phyloP scores from a whole-genome alignment of 2,113 vertebrate genomes.

The Lycocorax pyrrhopterus region DNA sequence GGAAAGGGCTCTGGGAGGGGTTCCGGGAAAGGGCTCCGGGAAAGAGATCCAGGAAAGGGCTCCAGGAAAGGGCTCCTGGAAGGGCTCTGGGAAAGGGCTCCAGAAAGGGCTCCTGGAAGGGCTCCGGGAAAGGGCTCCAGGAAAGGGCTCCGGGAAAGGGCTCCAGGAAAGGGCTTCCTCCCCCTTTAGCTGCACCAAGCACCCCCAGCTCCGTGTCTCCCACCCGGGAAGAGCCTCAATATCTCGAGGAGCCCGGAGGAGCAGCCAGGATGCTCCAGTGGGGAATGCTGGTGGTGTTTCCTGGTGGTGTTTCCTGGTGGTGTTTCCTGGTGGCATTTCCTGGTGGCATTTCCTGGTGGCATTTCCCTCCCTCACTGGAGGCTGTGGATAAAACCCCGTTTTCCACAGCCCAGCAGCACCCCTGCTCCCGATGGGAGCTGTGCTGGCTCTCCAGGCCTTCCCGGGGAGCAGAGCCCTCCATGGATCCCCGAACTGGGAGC shows the following conservation, averaged over 20 bases:
- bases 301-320: too few species aligned
- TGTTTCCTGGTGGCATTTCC: neutral
- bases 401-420: accelerated
- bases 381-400: neutral
- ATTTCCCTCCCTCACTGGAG: accelerated
- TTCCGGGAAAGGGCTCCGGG: too few species aligned
- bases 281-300: neutral
- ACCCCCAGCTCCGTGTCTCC: neutral
- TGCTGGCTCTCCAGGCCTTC: neutral
- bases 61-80: too few species aligned
- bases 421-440: neutral
- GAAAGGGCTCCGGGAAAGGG: too few species aligned
- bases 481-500: neutral
- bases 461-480: accelerated
- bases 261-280: neutral
- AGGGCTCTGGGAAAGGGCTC: too few species aligned
- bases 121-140: accelerated
- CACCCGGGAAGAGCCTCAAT: accelerated
- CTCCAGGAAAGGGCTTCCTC: neutral
- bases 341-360: neutral
- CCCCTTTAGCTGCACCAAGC: neutral
- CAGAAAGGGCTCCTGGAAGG: too few species aligned
- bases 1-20: too few species aligned
- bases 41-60: too few species aligned
- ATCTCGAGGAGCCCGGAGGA: neutral